Conservation (phyloP, 2,888 invertebrate genomes). For the Pseudococcus jackbeardsleyi region DNA sequence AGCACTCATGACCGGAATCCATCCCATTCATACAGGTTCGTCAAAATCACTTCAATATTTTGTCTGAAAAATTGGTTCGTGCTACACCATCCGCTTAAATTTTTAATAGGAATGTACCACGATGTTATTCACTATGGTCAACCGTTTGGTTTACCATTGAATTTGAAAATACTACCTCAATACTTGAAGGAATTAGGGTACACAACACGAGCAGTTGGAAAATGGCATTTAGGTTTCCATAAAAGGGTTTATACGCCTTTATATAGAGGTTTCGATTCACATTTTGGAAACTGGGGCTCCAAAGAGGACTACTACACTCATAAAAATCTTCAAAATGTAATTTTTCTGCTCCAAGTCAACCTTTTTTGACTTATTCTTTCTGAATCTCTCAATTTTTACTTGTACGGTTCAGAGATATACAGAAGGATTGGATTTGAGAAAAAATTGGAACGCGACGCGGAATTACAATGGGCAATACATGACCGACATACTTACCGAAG, state of each 20-base stretch:
- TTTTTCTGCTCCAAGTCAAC: too few species aligned
- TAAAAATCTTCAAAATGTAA: slow-evolving; percentile 69
- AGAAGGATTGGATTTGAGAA: slow-evolving; percentile 62
- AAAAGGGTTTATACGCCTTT: slow-evolving; percentile 77
- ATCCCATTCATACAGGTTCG: slow-evolving; percentile 72
- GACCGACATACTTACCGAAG: slow-evolving; percentile 85
- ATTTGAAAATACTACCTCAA: slow-evolving; percentile 72
- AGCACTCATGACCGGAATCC: slow-evolving; percentile 72
- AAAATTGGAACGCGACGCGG: slow-evolving; percentile 79
- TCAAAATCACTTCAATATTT: background rate
- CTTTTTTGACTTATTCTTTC: too few species aligned
- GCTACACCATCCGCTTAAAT: background rate
- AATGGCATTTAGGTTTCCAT: slow-evolving; percentile 74
- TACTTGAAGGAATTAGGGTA: slow-evolving; percentile 72
- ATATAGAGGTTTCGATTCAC: slow-evolving; percentile 82
- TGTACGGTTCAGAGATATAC: background rate
- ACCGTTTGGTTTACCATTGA: slow-evolving; percentile 73
- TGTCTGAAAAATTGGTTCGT: background rate
- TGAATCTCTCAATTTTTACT: background rate
- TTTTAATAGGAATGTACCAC: slow-evolving; percentile 72
- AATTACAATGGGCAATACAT: slow-evolving; percentile 86
- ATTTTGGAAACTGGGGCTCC: slow-evolving; percentile 88
- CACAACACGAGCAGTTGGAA: slow-evolving; percentile 73
- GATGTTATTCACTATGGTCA: slow-evolving; percentile 72
- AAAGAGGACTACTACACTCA: slow-evolving; percentile 90